Evolutionary conservation across 1,140 invertebrate species (phyloP), one percentile per base, ranked within the genome.

Genomic region (Paraescarpia echinospica): DNA sequence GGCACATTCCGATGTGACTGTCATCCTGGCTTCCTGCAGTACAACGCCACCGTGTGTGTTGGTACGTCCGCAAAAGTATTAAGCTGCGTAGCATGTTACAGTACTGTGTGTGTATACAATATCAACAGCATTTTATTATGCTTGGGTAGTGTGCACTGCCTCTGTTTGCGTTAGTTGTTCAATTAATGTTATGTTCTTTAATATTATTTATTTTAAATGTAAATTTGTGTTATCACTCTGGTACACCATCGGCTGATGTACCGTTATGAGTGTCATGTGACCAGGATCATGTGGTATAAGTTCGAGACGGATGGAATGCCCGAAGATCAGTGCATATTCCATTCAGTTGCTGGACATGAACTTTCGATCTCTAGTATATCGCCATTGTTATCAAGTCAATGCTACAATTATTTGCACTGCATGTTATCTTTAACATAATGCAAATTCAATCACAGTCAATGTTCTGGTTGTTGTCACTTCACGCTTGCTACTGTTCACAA

Each of bases 1-100:
- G 90, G 90, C 34, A 34, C 90, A 41, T 90, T 90, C 35, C 90
- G 34, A 18, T 90, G 90, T 90, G 34, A 34, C 90, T 90, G 90
- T n/a, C 35, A 34, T 22, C 14, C 34, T 22, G 90, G 90, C 90
- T 90, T 35, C n/a, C 14, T 41, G n/a, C 59, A 12, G 59, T 77
- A 77, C 59, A 77, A 77, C 59, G 59, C 59, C 59, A 77, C 59
- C 27, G 59, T 31, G 27, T 77, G 59, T 77, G 59, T 77, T 77
- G 59, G 59, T 77, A 77, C 0, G 59, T 77, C 59, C 59, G 22
- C 59, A 27, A 12, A 77, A 77, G 59, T 77, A 2, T 77, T 77
- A 18, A 2, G 14, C 59, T 77, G 22, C 27, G 22, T 77, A 77
- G 59, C 22, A 27, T 77, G 41, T 41, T 41, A 5, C 59, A 14